Conservation (phyloP, 2,888 invertebrate species). For the Hipparchia semele region DNA sequence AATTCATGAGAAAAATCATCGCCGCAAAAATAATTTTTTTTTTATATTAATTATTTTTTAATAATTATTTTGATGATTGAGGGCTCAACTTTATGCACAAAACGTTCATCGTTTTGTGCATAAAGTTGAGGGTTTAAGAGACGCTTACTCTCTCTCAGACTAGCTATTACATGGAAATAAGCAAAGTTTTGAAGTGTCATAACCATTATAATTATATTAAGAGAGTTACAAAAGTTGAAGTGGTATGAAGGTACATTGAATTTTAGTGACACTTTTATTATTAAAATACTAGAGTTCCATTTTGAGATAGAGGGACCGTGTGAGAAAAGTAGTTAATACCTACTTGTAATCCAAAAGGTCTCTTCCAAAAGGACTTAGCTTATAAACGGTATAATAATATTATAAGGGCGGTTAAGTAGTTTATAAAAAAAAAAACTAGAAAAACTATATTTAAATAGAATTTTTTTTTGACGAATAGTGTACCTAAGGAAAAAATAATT, state of each 20-base stretch:
- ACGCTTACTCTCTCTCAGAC: background rate
- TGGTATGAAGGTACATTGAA: constrained; percentile 25
- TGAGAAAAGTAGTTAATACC: background rate
- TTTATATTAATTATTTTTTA: no score
- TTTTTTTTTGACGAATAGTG: no score
- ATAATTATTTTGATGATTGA: no score
- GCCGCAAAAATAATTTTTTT: no score
- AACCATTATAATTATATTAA: constrained; percentile 16
- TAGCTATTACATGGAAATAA: constrained; percentile 22
- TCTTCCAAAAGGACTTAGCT: background rate
- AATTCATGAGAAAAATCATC: no score
- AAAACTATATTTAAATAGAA: no score
- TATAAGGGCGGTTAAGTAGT: no score
- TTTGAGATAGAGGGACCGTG: constrained; percentile 3
- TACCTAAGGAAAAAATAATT: no score
- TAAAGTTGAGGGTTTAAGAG: no score
- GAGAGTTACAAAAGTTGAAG: constrained; percentile 14
- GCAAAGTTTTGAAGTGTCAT: constrained; percentile 26
- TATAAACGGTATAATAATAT: no score
- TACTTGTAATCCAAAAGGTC: background rate
- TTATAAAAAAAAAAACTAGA: no score
- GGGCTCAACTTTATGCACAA: no score
- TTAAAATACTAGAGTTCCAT: constrained; percentile 5
- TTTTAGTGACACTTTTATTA: constrained; percentile 20
- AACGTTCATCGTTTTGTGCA: background rate